These are phyloP conservation scores for Xenops minutus DNA, from an alignment of 2,797 vertebrate species.

Conservation along the genomic window DNA sequence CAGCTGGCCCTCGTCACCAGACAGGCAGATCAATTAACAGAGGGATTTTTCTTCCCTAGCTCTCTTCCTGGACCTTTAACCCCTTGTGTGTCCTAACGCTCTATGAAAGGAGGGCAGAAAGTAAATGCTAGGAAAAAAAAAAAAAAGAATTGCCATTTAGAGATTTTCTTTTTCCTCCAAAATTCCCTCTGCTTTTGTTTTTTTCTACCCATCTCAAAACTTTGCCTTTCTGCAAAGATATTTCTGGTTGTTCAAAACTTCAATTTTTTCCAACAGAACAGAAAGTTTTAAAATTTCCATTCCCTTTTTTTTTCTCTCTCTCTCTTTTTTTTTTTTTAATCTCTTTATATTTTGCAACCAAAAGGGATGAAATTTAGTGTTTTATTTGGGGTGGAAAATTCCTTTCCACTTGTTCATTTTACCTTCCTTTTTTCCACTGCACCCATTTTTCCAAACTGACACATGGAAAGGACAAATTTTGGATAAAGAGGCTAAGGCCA, in stretches of 20 bases:
- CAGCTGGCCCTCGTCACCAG: slow-evolving; percentile 71
- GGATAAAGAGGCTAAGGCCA: neutral
- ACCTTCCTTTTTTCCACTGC: neutral
- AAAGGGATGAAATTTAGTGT: neutral
- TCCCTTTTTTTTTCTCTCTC: neutral
- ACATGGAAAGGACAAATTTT: neutral
- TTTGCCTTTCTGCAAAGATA: neutral
- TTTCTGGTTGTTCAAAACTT: neutral
- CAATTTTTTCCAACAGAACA: neutral
- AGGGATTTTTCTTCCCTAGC: slow-evolving; percentile 68
- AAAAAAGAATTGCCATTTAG: neutral
- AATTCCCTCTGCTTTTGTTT: neutral
- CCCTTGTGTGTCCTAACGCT: slow-evolving; percentile 41
- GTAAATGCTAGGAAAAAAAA: neutral
- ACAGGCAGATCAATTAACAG: slow-evolving; percentile 73
- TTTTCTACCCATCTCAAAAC: neutral
- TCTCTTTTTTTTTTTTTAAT: too few relatives aligned
- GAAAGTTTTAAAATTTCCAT: neutral
- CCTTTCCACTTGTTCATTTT: neutral
- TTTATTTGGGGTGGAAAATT: neutral
- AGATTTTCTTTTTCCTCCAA: neutral
- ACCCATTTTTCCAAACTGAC: neutral
- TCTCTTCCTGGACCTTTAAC: slow-evolving; percentile 70
- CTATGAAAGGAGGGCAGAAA: neutral
- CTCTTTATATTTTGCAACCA: neutral